Evolutionary conservation across 2,888 invertebrate species (phyloP).

Genomic region (Microplitis manilae): DNA sequence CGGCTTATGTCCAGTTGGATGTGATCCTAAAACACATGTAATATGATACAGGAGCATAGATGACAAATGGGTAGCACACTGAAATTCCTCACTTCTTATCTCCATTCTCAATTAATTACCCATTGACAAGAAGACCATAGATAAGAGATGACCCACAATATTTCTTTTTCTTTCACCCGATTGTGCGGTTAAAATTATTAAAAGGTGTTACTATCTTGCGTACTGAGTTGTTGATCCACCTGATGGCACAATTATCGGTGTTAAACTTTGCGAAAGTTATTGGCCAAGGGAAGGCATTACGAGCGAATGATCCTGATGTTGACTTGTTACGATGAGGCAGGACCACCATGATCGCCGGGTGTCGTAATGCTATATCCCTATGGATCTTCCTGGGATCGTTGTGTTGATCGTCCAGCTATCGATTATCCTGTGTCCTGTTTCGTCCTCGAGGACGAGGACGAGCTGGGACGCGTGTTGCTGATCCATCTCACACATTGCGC

Average conservation of each 20-base stretch:
- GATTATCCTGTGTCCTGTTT: constrained; percentile 64
- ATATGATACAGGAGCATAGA: constrained; percentile 12
- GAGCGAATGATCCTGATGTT: constrained; percentile 65
- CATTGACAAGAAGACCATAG: no score
- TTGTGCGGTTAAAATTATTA: not conserved
- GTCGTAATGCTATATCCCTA: constrained; percentile 66
- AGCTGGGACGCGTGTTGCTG: constrained; percentile 51
- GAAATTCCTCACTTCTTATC: no score
- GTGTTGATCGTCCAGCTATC: constrained; percentile 62
- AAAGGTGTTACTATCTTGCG: constrained; percentile 17
- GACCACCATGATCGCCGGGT: constrained; percentile 67
- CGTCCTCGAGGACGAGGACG: constrained; percentile 55
- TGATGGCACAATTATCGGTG: constrained; percentile 1
- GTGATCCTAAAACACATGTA: constrained; percentile 25
- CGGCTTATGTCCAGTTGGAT: constrained; percentile 47
- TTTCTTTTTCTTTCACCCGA: no score
- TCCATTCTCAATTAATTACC: no score
- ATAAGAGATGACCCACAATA: no score
- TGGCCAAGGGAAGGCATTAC: constrained; percentile 71
- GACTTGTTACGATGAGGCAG: constrained; percentile 48
- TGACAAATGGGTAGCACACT: constrained; percentile 15
- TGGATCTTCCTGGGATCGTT: constrained; percentile 58
- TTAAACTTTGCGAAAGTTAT: constrained; percentile 29
- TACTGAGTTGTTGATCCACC: not conserved
- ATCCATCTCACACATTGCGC: constrained; percentile 18